Percentiles rank a stretch among this genome's conserved stretches.
phyloP scores from a whole-genome alignment of 2,888 invertebrate genomes.

The Stratiomys singularior region DNA sequence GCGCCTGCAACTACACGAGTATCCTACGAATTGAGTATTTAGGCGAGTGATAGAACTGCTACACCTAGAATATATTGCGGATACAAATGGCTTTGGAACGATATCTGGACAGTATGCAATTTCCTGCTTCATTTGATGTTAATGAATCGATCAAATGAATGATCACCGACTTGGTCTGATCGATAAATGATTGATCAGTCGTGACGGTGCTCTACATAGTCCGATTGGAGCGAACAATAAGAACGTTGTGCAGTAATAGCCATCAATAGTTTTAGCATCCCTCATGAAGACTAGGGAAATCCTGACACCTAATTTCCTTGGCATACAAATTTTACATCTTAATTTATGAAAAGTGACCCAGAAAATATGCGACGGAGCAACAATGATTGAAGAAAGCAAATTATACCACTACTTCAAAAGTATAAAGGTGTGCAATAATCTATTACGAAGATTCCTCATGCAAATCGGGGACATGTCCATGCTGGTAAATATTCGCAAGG shows the following conservation, averaged over 20 bases:
- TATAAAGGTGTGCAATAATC: no score
- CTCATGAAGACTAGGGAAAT: neutral
- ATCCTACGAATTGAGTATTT: no score
- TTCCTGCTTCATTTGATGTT: conserved; percentile 19
- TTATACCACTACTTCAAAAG: no score
- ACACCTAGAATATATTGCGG: neutral
- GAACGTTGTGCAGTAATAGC: neutral
- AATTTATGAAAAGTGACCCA: no score
- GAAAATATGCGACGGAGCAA: no score
- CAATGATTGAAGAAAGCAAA: no score
- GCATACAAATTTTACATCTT: neutral
- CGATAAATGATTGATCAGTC: conserved; percentile 10
- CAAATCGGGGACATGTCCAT: no score
- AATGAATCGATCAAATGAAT: conserved; percentile 17
- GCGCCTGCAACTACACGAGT: no score
- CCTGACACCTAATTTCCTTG: neutral
- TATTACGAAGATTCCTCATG: no score
- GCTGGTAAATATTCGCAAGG: no score
- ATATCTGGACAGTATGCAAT: neutral
- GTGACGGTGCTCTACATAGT: neutral
- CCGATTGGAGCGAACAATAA: neutral
- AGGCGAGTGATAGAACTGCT: no score
- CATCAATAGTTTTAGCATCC: neutral
- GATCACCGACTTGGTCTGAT: neutral
- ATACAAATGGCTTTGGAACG: conserved; percentile 2